A percentile compares a stretch with the other conserved stretches of the same genome.
These are phyloP conservation scores for Leptinotarsa lineolata DNA, from an alignment of 1,140 invertebrate genomes.

Conservation along the genomic window DNA sequence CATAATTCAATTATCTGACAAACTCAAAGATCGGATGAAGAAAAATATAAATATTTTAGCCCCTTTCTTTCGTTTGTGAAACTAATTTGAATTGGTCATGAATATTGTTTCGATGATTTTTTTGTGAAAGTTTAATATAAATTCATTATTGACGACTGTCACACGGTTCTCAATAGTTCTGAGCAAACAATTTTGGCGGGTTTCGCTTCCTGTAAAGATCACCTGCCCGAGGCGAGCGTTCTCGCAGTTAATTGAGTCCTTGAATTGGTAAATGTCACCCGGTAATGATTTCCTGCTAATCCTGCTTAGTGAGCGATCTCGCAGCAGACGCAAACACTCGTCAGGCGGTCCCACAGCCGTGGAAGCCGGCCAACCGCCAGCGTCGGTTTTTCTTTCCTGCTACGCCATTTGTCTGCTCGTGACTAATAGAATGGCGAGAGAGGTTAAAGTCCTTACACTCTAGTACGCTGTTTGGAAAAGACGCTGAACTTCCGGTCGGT, in stretches of 20 bases:
- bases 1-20: too few species aligned
- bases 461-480: constrained; percentile 11
- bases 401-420: constrained; percentile 22
- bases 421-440: constrained; percentile 17
- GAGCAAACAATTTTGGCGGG: too few species aligned
- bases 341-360: background rate
- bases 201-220: too few species aligned
- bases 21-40: too few species aligned
- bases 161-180: too few species aligned
- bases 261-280: background rate
- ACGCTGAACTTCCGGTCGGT: constrained; percentile 12
- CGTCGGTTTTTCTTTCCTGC: constrained; percentile 15
- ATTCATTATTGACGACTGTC: too few species aligned
- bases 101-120: too few species aligned
- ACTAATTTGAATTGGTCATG: too few species aligned
- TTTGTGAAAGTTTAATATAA: too few species aligned
- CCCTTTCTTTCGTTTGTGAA: too few species aligned
- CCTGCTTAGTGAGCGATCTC: background rate
- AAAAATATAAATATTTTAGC: too few species aligned
- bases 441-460: constrained; percentile 21
- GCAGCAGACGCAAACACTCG: background rate
- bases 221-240: background rate
- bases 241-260: background rate
- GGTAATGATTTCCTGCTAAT: constrained; percentile 3
- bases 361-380: constrained; percentile 9